phyloP scores from a whole-genome alignment of 64 coral and sea anemone species.

The Hydrozoanthus tunicans region DNA sequence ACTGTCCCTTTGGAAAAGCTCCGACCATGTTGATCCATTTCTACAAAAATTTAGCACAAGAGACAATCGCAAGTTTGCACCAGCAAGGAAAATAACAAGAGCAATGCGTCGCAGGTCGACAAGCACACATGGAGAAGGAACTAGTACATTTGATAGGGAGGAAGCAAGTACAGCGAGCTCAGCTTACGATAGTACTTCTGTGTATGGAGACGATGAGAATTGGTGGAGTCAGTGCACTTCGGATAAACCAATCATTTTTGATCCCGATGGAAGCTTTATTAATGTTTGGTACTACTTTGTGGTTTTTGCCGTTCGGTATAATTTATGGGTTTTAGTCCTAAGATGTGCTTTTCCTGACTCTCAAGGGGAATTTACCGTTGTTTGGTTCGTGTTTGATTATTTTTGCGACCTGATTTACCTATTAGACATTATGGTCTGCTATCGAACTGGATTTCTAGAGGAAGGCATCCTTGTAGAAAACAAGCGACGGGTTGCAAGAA shows the following conservation, averaged over 20 bases:
- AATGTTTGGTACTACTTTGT: constrained; percentile 92
- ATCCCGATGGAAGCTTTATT: constrained; percentile 78
- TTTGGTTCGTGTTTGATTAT: constrained; percentile 89
- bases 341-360: constrained; percentile 86
- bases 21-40: constrained; percentile 88
- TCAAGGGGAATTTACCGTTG: constrained; percentile 58
- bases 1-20: constrained; percentile 65
- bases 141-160: constrained; percentile 67
- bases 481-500: constrained; percentile 53
- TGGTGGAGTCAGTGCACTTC: constrained; percentile 14
- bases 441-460: constrained; percentile 82
- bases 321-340: constrained; percentile 90
- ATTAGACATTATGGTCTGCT: constrained; percentile 72
- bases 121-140: constrained; percentile 3
- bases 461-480: constrained; percentile 88
- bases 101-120: constrained; percentile 22
- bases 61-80: constrained; percentile 68
- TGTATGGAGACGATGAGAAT: constrained; percentile 2
- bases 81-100: constrained; percentile 33
- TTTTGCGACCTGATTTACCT: constrained; percentile 83
- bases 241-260: constrained; percentile 72
- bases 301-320: constrained; percentile 92
- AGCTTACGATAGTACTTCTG: constrained; percentile 35
- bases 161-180: constrained; percentile 40
- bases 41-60: constrained; percentile 96